These are phyloP conservation scores for Haemorhous mexicanus DNA, from an alignment of 2,113 vertebrate species.

Conservation along the genomic window DNA sequence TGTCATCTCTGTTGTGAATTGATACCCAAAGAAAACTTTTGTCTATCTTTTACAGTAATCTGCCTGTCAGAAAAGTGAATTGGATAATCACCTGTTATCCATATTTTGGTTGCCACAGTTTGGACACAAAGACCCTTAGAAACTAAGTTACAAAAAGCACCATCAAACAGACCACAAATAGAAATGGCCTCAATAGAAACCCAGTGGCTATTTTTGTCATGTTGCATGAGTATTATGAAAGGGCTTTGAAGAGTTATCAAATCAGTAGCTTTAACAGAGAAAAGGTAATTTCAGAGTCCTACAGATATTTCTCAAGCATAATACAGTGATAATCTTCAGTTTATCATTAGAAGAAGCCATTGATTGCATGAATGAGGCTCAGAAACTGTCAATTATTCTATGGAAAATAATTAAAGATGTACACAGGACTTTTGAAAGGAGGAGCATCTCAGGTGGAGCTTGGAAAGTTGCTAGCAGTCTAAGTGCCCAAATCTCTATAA, in stretches of 20 bases:
- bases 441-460: background rate
- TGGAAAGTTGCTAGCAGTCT: background rate
- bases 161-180: background rate
- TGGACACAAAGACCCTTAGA: background rate
- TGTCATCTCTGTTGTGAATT: background rate
- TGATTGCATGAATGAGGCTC: background rate
- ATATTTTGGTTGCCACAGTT: background rate
- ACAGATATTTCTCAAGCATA: background rate
- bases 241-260: background rate
- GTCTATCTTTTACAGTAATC: background rate
- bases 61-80: background rate
- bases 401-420: background rate
- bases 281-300: background rate
- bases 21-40: background rate
- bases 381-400: background rate
- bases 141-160: background rate
- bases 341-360: background rate
- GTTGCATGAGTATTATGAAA: background rate
- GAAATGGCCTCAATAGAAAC: background rate
- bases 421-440: background rate
- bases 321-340: background rate
- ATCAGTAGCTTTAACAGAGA: background rate
- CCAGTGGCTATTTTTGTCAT: background rate
- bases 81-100: background rate
- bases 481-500: constrained; percentile 2